Base-by-base conservation (phyloP, 2,888 invertebrate genomes). In the Euzophera pinguis region DNA sequence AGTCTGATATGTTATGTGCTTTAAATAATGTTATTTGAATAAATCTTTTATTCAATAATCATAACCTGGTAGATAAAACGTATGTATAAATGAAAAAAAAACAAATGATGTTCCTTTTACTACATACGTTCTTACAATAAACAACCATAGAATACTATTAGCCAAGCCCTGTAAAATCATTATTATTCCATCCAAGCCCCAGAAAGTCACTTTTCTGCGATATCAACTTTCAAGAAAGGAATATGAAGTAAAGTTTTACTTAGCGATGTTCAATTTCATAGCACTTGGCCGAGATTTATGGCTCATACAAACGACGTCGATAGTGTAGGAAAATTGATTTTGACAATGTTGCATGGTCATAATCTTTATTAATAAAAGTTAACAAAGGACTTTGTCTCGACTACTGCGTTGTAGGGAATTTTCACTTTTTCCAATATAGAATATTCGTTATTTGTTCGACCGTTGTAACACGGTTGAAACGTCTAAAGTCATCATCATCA, bases 341-440 rank as follows among this genome's bases (percentile, higher is more conserved):
- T 32, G 16, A 45, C 45, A 45, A 45, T 45, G 45, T 45, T 45
- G 45, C 32, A 16, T 45, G 45, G 32, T 45, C 45, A 45, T 45
- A 45, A 34, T 27, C 14, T 45, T 45, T 16, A 16, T 45, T 34
- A 45, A 14, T 34, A 16, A 45, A 45, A 45, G 9, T 45, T 45
- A 14, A 34, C 32, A 45, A 16, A 45, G 16, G 29, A n/a, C n/a
- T n/a, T n/a, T n/a, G n/a, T n/a, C n/a, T n/a, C n/a, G n/a, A n/a
- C n/a, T n/a, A n/a, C n/a, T n/a, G n/a, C n/a, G n/a, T n/a, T n/a
- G n/a, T n/a, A n/a, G n/a, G n/a, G n/a, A n/a, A n/a, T n/a, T n/a
- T n/a, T n/a, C n/a, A n/a, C n/a, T n/a, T n/a, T n/a, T n/a, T n/a
- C n/a, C n/a, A n/a, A n/a, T n/a, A n/a, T n/a, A n/a, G n/a, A n/a